Evolutionary conservation across 2,113 vertebrate genomes (phyloP).

Genomic region (Azemiops feae): DNA sequence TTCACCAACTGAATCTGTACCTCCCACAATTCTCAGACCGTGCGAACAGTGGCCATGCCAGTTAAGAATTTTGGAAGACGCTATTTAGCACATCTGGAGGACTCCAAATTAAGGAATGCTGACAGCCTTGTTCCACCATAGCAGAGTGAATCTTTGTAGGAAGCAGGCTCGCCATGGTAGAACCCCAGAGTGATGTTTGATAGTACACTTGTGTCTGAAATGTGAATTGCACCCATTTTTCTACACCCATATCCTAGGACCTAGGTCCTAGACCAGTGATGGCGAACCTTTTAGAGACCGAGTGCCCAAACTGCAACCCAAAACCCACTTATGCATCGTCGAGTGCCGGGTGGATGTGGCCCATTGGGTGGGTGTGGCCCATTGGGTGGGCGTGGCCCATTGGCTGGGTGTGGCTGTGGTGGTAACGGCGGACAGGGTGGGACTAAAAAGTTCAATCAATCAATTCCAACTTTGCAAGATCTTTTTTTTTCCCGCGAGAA

Average conservation of each 20-base stretch:
- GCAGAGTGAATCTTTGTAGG: neutral
- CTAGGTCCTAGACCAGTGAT: no score
- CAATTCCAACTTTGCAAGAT: no score
- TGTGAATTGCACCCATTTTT: neutral
- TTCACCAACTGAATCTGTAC: neutral
- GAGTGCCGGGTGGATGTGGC: no score
- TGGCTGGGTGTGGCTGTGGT: no score
- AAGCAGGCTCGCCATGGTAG: neutral
- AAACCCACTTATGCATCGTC: no score
- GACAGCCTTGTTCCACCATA: neutral
- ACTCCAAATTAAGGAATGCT: neutral
- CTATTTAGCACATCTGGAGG: neutral
- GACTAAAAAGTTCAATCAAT: no score
- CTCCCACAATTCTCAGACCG: neutral
- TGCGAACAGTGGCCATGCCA: neutral
- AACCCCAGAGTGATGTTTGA: neutral
- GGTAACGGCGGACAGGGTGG: no score
- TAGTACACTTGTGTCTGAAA: neutral
- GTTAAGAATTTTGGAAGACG: neutral
- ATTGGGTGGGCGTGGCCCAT: no score
- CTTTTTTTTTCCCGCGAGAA: no score
- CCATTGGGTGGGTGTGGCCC: no score
- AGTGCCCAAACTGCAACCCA: no score
- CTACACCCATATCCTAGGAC: neutral
- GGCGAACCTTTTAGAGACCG: no score